phyloP scores from a whole-genome alignment of 2,888 invertebrate species.

The Lasioglossum figueresi region DNA sequence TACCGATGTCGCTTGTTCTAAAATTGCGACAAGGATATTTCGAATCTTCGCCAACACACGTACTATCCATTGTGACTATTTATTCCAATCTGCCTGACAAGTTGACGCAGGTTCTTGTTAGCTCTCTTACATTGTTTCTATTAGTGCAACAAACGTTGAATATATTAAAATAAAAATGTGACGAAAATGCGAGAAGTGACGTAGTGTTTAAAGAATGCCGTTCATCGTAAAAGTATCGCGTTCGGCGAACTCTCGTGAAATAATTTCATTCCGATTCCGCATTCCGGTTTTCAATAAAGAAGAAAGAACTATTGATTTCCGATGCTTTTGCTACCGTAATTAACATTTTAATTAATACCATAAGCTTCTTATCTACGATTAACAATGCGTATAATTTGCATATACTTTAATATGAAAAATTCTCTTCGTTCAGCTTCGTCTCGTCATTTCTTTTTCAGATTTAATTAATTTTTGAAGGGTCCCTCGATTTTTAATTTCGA shows the following conservation, averaged over 20 bases:
- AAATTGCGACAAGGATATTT: conserved; percentile 9
- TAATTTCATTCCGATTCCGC: background rate
- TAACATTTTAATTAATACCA: background rate
- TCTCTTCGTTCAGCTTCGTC: background rate
- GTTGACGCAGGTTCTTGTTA: background rate
- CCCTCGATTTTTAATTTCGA: background rate
- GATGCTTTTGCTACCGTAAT: background rate
- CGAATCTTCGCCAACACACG: background rate
- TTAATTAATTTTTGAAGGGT: background rate
- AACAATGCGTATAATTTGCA: background rate
- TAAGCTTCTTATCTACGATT: background rate
- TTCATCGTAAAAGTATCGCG: background rate
- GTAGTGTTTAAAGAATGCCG: background rate
- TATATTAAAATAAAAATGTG: background rate
- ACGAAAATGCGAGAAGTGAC: background rate
- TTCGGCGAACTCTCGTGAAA: background rate
- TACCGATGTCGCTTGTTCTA: background rate
- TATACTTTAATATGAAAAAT: background rate
- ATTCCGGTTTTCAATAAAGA: background rate
- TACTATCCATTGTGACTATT: conserved; percentile 1
- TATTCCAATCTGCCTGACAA: background rate
- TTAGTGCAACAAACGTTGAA: background rate
- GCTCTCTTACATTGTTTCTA: background rate
- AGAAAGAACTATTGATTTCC: background rate
- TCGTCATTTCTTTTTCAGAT: background rate